A percentile compares a stretch with the other conserved stretches of the same genome.
These are phyloP conservation scores for Piscicola geometra DNA, from an alignment of 2,888 invertebrate genomes.

Conservation along the genomic window DNA sequence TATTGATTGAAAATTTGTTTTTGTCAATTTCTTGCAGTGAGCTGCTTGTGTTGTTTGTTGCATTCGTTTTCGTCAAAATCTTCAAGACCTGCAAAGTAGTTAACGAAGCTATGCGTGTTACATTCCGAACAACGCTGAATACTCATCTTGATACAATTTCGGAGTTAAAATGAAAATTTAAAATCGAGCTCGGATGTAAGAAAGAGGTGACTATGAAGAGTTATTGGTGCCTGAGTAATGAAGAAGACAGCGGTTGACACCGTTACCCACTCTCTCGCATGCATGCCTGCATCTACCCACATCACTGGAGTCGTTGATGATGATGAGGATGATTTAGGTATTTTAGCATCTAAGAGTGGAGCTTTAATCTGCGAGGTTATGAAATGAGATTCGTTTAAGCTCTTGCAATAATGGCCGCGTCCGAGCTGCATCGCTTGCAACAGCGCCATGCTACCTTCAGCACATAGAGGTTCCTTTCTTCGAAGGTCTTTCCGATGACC, in stretches of 20 bases:
- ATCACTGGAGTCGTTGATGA: conserved; percentile 26
- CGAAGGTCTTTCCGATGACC: conserved; percentile 18
- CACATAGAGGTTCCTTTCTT: conserved; percentile 19
- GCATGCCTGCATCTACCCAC: conserved; percentile 36
- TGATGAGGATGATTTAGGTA: not conserved
- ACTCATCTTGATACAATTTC: no score
- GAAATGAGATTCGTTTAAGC: not conserved
- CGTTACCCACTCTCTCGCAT: conserved; percentile 34
- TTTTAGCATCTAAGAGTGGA: not conserved
- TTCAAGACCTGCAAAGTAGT: no score
- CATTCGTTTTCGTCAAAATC: no score
- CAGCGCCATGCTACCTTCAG: conserved; percentile 16
- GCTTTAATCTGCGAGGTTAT: not conserved
- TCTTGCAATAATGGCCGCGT: not conserved
- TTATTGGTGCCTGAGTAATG: no score
- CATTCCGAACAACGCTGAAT: no score
- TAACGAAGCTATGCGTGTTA: no score
- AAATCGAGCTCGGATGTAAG: no score
- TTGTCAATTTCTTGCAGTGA: not conserved
- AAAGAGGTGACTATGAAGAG: no score
- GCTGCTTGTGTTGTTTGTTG: not conserved
- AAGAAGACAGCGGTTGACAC: conserved; percentile 32
- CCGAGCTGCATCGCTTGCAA: not conserved
- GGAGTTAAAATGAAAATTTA: no score
- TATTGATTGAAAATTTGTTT: not conserved